These are phyloP conservation scores for Stramonita haemastoma DNA, from an alignment of 2,888 invertebrate species.

Conservation along the genomic window DNA sequence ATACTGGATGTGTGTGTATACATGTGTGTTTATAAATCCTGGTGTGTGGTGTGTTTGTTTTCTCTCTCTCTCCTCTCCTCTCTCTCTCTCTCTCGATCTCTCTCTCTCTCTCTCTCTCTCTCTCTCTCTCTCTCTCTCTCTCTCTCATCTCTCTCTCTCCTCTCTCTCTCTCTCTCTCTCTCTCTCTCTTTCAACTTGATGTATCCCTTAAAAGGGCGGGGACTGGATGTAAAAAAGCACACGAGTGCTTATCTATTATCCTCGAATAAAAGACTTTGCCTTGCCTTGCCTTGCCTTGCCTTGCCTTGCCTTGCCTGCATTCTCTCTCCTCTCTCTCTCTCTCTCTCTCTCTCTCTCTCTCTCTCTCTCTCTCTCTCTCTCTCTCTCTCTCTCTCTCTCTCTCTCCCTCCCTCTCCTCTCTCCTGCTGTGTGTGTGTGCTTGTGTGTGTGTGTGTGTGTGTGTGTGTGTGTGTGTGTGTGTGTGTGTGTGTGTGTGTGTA, in stretches of 20 bases:
- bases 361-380: background rate
- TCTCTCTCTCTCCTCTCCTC: background rate
- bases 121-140: background rate
- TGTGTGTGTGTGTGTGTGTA: too few species aligned
- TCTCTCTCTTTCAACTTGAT: too few species aligned
- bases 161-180: background rate
- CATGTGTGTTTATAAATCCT: background rate
- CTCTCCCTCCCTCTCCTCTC: background rate
- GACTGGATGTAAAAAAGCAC: too few species aligned
- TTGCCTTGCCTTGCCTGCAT: background rate
- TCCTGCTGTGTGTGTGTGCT: background rate
- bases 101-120: background rate
- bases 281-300: background rate
- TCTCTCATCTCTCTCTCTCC: background rate
- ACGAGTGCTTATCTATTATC: too few species aligned
- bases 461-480: too few species aligned
- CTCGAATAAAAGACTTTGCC: too few species aligned
- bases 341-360: background rate
- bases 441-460: too few species aligned
- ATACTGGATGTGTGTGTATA: background rate
- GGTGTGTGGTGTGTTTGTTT: background rate
- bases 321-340: background rate
- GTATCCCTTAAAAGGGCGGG: too few species aligned
- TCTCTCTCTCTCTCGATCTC: background rate
- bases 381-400: background rate